Evolutionary conservation across 2,797 vertebrate species (phyloP).

Genomic region (Myripristis murdjan): DNA sequence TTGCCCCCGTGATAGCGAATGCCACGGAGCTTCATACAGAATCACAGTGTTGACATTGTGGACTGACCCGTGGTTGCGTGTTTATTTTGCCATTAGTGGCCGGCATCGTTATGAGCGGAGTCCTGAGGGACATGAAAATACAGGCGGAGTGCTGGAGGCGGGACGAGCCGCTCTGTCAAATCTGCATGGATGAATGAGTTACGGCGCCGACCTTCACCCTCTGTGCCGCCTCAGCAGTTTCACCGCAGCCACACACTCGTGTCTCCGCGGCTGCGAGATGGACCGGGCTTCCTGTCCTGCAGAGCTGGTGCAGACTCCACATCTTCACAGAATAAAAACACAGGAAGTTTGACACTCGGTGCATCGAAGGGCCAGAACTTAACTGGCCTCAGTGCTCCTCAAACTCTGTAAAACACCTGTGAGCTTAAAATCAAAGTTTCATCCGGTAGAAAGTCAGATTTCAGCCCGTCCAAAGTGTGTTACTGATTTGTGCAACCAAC

Average conservation of each 20-base stretch:
- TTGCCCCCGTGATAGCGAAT: not conserved
- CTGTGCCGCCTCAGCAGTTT: not conserved
- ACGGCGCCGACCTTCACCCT: not conserved
- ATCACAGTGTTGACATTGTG: slow-evolving; percentile 20
- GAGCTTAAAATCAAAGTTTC: no score
- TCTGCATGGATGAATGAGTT: slow-evolving; percentile 37
- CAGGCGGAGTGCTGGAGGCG: slow-evolving; percentile 18
- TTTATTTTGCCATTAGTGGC: slow-evolving; percentile 62
- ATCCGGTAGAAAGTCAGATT: no score
- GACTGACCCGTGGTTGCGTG: slow-evolving; percentile 31
- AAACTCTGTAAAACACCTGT: no score
- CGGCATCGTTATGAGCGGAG: slow-evolving; percentile 22
- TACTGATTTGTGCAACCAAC: no score
- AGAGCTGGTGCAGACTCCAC: no score
- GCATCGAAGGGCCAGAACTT: no score
- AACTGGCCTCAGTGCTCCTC: no score
- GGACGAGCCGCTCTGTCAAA: slow-evolving; percentile 3
- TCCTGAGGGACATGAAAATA: slow-evolving; percentile 37
- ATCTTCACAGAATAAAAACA: not conserved
- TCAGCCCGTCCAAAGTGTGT: no score
- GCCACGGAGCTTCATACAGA: not conserved
- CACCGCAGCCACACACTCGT: not conserved
- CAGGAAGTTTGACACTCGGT: no score
- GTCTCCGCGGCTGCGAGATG: not conserved
- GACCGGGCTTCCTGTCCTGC: not conserved